Base-by-base conservation (phyloP, 2,797 vertebrate genomes). In the Enteromius fasciolatus region DNA sequence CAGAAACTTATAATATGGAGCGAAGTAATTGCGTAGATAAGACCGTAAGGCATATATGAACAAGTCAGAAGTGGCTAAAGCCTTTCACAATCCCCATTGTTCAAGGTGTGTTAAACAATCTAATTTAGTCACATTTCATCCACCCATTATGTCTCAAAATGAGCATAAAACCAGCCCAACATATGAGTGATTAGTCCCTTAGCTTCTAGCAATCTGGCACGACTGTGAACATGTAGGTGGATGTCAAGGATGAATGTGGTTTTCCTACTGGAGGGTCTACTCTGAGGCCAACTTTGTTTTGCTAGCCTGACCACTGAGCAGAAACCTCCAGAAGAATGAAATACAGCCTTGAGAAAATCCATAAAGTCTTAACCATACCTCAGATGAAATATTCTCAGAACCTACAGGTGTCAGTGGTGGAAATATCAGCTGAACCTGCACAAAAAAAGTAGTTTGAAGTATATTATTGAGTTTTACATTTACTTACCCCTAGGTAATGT, bases 191-290 rank as follows among this genome's bases (percentile, higher is more conserved):
- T 36, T 25, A 75, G 14, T 81, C 15, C 15, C 28, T 63, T 68
- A 41, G 64, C 15, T 52, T 74, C 20, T 33, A 39, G 31, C 7
- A 81, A 44, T 61, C 33, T 80, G 57, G 54, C 33, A 36, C 12
- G 10, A 39, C 46, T 39, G 20, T 33, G 23, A 77, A 15, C 25
- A 20, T 70, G 48, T 33, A 46, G 41, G 7, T 67, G 5, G 7
- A 75, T 20, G 15, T 63, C 23, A 57, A 31, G 80, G 80, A 48
- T 69, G 64, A 9, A 59, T 68, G 50, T 50, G 28, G 74, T 83
- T 59, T 69, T 69, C 64, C 64, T 36, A 61, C 63, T 17, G n/a
- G n/a, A 59, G 41, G 52, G 66, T 69, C 54, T 12, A 46, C 15
- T 61, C n/a, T 48, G 15, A 41, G 54, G 66, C 20, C 0, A 5